A percentile compares a stretch with the other conserved stretches of the same genome.
Evolutionary conservation across 53 echinoderm and acorn worm species (phyloP).

Genomic region (Apostichopus leukothele): DNA sequence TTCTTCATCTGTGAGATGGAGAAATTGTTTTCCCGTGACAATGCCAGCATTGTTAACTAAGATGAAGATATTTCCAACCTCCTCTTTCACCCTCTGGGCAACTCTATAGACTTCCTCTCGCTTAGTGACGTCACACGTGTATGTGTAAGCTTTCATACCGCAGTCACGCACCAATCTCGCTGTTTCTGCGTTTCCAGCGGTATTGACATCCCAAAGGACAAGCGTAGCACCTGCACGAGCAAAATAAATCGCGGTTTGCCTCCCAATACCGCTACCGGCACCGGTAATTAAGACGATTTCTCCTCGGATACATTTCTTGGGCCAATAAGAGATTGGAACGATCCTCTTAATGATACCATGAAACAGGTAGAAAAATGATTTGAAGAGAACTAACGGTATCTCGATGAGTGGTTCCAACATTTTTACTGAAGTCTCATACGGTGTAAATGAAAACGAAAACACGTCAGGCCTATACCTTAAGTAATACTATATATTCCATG

Average conservation of each 20-base stretch:
- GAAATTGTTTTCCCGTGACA: slow-evolving; percentile 66
- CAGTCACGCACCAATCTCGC: slow-evolving; percentile 58
- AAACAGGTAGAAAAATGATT: slow-evolving; percentile 1
- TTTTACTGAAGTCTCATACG: neutral
- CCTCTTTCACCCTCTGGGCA: slow-evolving; percentile 70
- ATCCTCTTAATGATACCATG: neutral
- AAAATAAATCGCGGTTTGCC: slow-evolving; percentile 71
- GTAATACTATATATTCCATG: neutral
- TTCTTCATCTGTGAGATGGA: slow-evolving; percentile 71
- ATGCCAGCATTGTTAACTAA: slow-evolving; percentile 98
- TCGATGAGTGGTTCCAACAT: slow-evolving; percentile 11
- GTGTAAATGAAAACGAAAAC: neutral
- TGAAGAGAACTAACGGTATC: neutral
- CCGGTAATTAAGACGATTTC: slow-evolving; percentile 86
- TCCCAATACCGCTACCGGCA: slow-evolving; percentile 86
- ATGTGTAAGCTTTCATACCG: slow-evolving; percentile 67
- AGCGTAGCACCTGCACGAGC: slow-evolving; percentile 60
- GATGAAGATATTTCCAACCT: slow-evolving; percentile 80
- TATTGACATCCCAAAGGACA: slow-evolving; percentile 73
- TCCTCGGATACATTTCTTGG: slow-evolving; percentile 72
- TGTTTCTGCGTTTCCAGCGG: slow-evolving; percentile 69
- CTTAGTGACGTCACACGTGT: slow-evolving; percentile 82
- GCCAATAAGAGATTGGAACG: slow-evolving; percentile 14
- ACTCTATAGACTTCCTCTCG: slow-evolving; percentile 64
- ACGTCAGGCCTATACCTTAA: neutral